Conservation (phyloP, 2,113 vertebrate species). For the sheep (Ovis aries) region DNA sequence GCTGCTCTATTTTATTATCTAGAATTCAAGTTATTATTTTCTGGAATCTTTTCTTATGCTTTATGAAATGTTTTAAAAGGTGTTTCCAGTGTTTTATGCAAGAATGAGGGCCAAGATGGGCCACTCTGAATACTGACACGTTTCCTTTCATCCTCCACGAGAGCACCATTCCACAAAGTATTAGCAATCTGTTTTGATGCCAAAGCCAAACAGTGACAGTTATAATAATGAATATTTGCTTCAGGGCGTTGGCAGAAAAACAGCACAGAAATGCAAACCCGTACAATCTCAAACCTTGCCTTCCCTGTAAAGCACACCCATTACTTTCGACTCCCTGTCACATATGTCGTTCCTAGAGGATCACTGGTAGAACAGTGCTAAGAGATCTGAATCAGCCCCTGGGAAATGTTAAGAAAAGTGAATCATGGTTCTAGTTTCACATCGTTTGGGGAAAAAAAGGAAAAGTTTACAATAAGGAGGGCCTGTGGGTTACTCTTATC, state of each 20-base stretch:
- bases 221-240: conserved; percentile 76
- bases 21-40: background rate
- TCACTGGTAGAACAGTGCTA: conserved; percentile 16
- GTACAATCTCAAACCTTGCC: conserved; percentile 43
- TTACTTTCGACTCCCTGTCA: conserved; percentile 57
- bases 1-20: background rate
- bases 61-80: background rate
- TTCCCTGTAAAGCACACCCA: conserved; percentile 46
- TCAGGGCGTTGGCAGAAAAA: conserved; percentile 67
- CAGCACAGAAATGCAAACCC: conserved; percentile 43
- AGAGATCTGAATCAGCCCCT: conserved; percentile 58
- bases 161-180: conserved; percentile 44
- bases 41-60: background rate
- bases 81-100: conserved; percentile 47
- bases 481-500: background rate
- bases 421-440: background rate
- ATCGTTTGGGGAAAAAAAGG: background rate
- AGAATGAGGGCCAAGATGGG: conserved; percentile 27
- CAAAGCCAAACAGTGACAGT: conserved; percentile 70
- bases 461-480: background rate
- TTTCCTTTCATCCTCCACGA: conserved; percentile 28
- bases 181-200: conserved; percentile 60
- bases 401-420: conserved; percentile 29
- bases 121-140: conserved; percentile 41
- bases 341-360: conserved; percentile 36